phyloP scores from a whole-genome alignment of 1,140 invertebrate species.

The Brachionus calyciflorus region DNA sequence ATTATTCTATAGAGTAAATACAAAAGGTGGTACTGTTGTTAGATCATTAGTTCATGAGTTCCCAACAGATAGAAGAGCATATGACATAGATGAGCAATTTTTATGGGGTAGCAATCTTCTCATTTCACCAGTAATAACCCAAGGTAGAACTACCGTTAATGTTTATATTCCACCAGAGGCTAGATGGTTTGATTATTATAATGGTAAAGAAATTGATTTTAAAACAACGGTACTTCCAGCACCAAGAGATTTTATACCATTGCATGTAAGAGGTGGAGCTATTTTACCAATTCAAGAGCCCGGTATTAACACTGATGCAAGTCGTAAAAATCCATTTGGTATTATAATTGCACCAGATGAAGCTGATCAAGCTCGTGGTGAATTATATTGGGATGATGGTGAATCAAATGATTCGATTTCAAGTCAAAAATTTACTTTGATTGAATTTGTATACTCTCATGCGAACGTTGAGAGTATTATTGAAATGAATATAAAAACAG shows the following conservation, averaged over 20 bases:
- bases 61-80: constrained; percentile 65
- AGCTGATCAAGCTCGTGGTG: constrained; percentile 35
- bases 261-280: constrained; percentile 59
- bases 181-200: constrained; percentile 45
- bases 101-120: constrained; percentile 72
- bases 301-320: constrained; percentile 49
- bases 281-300: constrained; percentile 57
- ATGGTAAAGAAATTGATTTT: neutral
- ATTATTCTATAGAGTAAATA: constrained; percentile 71
- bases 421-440: neutral
- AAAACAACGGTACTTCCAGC: constrained; percentile 46
- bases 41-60: constrained; percentile 69
- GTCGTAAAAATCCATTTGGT: constrained; percentile 46
- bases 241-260: constrained; percentile 53
- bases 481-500: neutral
- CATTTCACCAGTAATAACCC: constrained; percentile 71
- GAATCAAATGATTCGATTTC: constrained; percentile 22
- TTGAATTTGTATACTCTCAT: neutral
- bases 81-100: constrained; percentile 72
- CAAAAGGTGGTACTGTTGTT: constrained; percentile 70
- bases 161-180: constrained; percentile 23
- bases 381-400: constrained; percentile 49
- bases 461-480: neutral
- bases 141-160: constrained; percentile 57
- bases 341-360: constrained; percentile 47